Base-by-base conservation (phyloP, 2,797 vertebrate genomes). In the Danio kyathit region DNA sequence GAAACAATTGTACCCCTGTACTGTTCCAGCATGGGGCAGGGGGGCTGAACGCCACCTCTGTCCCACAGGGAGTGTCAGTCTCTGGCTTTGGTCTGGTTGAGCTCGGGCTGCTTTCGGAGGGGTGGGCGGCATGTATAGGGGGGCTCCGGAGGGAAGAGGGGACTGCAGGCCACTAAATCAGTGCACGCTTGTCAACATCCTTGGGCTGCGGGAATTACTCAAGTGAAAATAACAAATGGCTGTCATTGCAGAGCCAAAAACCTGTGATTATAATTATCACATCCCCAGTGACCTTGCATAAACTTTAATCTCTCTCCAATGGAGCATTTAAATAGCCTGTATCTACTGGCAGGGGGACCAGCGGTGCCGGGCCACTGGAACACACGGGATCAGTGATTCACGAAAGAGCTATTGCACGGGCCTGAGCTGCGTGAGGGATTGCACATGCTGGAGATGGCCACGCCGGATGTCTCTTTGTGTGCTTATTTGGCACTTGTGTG, bases 261-360 rank as follows among this genome's bases (percentile, higher is more conserved):
- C 96, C 97, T 99, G 97, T 98, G 97, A 99, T 99, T 99, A 99
- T 99, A 99, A 99, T 99, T 98, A 99, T 98, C 97, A 98, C 97
- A 98, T 98, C 98, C 97, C 96, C 96, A 95, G 96, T 99, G 98
- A 99, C 98, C 98, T 99, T 99, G 98, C 97, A 98, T 98, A 99
- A 99, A 99, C 97, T 98, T 98, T 99, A 99, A 99, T 99, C 97
- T 96, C 97, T 99, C 97, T 99, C 97, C 98, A 99, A 99, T 98
- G 97, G 96, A 99, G 97, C 98, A 99, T 99, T 99, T 99, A 99
- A 99, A 99, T 98, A 96, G 97, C 93, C 95, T 96, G 92, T 93
- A 86, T 94, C 91, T 93, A 92, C 87, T 92, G 89, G 87, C 91
- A 85, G 79, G 88, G 90, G 88, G 91, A 92, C 91, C 88, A 88